Percentiles rank a stretch among this genome's conserved stretches.
phyloP scores from a whole-genome alignment of 2,113 vertebrate species.

The Rhadina sibilatrix region DNA sequence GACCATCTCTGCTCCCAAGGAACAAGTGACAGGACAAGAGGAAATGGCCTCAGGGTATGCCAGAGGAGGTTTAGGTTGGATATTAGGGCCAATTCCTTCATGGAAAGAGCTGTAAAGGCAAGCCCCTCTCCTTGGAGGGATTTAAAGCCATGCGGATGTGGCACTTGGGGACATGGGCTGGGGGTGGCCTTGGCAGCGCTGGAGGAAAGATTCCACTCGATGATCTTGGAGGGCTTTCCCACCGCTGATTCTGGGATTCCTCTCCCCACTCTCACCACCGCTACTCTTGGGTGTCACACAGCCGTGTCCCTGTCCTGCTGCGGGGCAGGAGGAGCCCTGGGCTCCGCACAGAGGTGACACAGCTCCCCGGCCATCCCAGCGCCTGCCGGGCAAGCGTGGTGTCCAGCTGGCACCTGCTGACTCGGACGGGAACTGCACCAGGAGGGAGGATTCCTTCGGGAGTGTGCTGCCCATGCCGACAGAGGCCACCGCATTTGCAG shows the following conservation, averaged over 20 bases:
- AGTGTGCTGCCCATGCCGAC: rapidly evolving
- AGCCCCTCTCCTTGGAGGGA: too few species aligned
- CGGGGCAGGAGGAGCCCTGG: not conserved
- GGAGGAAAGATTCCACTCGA: rapidly evolving
- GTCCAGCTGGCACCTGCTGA: conserved; percentile 3
- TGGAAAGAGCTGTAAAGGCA: not conserved
- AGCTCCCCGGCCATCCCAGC: not conserved
- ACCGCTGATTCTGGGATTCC: rapidly evolving
- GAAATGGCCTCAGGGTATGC: not conserved
- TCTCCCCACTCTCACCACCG: rapidly evolving
- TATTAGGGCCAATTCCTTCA: too few species aligned
- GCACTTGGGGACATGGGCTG: rapidly evolving
- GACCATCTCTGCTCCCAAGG: not conserved
- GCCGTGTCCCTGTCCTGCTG: not conserved
- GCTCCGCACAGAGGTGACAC: not conserved
- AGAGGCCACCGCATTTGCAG: rapidly evolving
- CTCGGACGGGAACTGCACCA: not conserved
- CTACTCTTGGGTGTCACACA: not conserved
- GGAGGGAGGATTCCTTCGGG: rapidly evolving
- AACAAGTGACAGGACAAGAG: not conserved
- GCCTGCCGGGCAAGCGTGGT: not conserved
- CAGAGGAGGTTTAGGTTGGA: not conserved
- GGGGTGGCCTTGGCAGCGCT: not conserved
- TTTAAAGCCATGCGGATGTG: rapidly evolving
- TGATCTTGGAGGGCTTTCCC: rapidly evolving